These are phyloP conservation scores for Merodon equestris DNA, from an alignment of 2,888 invertebrate genomes.

Conservation along the genomic window DNA sequence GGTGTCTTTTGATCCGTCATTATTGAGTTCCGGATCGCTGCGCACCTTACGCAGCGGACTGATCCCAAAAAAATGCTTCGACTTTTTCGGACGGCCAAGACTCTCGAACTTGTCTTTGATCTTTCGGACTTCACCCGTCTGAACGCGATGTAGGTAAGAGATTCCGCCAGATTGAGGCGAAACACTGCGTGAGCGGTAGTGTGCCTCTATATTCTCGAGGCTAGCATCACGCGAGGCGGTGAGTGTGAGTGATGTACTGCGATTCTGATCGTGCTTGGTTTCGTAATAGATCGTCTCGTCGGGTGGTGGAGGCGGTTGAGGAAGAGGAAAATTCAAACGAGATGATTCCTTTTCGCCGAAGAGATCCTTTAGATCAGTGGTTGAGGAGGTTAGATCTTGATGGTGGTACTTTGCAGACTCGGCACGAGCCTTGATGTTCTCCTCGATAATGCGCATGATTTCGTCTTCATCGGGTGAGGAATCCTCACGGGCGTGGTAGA, in stretches of 20 bases:
- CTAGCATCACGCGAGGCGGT: slow-evolving; percentile 67
- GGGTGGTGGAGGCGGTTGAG: slow-evolving; percentile 81
- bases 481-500: slow-evolving; percentile 81
- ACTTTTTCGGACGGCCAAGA: slow-evolving; percentile 68
- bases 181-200: slow-evolving; percentile 85
- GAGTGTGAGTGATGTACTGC: slow-evolving; percentile 41
- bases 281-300: slow-evolving; percentile 75
- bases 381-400: slow-evolving; percentile 77
- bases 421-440: slow-evolving; percentile 75
- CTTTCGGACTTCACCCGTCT: slow-evolving; percentile 88
- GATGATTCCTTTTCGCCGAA: slow-evolving; percentile 85
- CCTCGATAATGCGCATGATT: slow-evolving; percentile 79
- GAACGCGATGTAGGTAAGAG: slow-evolving; percentile 85
- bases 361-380: slow-evolving; percentile 87
- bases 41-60: slow-evolving; percentile 82
- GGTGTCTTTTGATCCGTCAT: slow-evolving; percentile 81
- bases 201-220: slow-evolving; percentile 83
- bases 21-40: slow-evolving; percentile 88
- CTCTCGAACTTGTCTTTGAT: slow-evolving; percentile 88
- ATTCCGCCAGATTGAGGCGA: slow-evolving; percentile 87
- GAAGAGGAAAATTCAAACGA: slow-evolving; percentile 77
- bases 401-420: slow-evolving; percentile 78
- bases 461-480: slow-evolving; percentile 80
- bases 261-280: slow-evolving; percentile 59
- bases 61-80: slow-evolving; percentile 76